Evolutionary conservation across 2,888 invertebrate genomes (phyloP).

Genomic region (Neria commutata): DNA sequence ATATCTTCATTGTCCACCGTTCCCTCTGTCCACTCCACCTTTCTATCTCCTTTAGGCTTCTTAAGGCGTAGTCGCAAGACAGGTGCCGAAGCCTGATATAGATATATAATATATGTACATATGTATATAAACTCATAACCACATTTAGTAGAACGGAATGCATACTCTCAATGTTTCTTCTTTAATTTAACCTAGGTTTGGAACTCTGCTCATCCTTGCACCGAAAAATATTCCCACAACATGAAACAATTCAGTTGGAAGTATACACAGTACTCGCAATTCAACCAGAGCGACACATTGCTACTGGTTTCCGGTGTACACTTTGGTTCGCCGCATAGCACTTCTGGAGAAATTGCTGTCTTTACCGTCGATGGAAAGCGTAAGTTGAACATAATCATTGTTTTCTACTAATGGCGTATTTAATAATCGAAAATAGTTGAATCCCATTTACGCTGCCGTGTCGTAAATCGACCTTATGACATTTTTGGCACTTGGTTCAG

Average conservation of each 20-base stretch:
- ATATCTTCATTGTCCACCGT: constrained; percentile 95
- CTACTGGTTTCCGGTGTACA: constrained; percentile 84
- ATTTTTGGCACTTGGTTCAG: constrained; percentile 91
- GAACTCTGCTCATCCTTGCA: constrained; percentile 75
- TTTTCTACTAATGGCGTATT: not conserved
- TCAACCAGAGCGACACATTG: constrained; percentile 80
- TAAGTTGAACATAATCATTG: constrained; percentile 49
- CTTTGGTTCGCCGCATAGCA: constrained; percentile 75
- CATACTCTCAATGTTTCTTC: too few relatives aligned
- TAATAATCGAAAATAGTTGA: constrained; percentile 63
- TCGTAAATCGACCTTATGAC: constrained; percentile 84
- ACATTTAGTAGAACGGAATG: too few relatives aligned
- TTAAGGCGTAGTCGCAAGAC: constrained; percentile 71
- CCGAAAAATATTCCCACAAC: constrained; percentile 72
- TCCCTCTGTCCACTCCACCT: constrained; percentile 87
- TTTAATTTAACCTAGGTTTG: constrained; percentile 67
- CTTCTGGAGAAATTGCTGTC: constrained; percentile 87
- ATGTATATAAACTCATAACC: too few relatives aligned
- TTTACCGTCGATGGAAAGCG: constrained; percentile 72
- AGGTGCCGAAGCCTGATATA: too few relatives aligned
- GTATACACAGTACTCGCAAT: constrained; percentile 85
- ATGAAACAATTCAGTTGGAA: constrained; percentile 85
- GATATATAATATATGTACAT: too few relatives aligned
- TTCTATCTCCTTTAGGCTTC: constrained; percentile 74
- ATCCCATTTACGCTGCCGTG: constrained; percentile 74